A percentile compares a stretch with the other conserved stretches of the same genome.
Evolutionary conservation across 2,113 vertebrate genomes (phyloP).

Genomic region (Oncorhynchus gorbuscha): DNA sequence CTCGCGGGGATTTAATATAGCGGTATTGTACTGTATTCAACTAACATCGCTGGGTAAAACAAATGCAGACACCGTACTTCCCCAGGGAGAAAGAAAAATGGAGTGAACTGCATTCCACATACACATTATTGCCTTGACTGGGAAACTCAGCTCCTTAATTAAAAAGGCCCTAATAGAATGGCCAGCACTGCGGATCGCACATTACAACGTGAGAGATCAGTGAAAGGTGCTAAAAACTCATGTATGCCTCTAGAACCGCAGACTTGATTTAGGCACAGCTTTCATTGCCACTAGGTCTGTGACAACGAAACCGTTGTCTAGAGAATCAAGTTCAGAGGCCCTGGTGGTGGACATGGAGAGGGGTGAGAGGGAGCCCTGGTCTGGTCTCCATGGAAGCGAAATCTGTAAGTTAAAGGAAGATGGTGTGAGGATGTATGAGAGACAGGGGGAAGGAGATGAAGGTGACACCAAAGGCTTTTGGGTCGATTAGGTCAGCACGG

Average conservation of each 20-base stretch:
- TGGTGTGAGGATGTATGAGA: not conserved
- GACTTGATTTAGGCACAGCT: slow-evolving; percentile 48
- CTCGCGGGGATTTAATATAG: no score
- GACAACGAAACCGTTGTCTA: slow-evolving; percentile 20
- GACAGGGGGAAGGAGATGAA: no score
- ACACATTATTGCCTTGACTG: no score
- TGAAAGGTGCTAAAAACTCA: slow-evolving; percentile 44
- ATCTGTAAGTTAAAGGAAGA: not conserved
- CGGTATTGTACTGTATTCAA: no score
- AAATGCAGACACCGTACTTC: no score
- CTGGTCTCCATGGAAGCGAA: not conserved
- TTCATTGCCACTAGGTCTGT: slow-evolving; percentile 34
- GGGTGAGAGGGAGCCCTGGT: not conserved
- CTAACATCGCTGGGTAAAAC: no score
- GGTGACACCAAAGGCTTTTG: no score
- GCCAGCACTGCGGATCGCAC: slow-evolving; percentile 17
- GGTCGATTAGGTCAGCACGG: no score
- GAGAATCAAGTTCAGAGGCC: slow-evolving; percentile 19
- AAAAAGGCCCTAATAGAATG: slow-evolving; percentile 41
- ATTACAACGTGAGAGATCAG: slow-evolving; percentile 35
- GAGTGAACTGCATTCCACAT: no score
- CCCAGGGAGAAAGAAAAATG: no score
- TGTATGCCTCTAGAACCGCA: slow-evolving; percentile 36
- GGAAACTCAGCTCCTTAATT: slow-evolving; percentile 2
- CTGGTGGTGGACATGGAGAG: slow-evolving; percentile 7